Evolutionary conservation across 2,888 invertebrate genomes (phyloP).

Genomic region (Crepidodera aurea): DNA sequence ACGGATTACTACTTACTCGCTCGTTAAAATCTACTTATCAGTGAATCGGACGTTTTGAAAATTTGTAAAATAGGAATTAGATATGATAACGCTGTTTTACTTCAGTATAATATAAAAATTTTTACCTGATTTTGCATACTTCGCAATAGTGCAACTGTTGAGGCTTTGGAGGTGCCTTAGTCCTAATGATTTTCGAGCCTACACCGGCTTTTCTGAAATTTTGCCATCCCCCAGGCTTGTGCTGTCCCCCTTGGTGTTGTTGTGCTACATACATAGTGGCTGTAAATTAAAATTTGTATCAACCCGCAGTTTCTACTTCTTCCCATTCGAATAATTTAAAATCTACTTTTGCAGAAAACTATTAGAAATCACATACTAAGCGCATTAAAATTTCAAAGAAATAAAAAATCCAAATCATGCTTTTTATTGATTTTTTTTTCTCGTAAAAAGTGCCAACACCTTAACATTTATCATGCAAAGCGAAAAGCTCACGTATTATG

Average conservation of each 20-base stretch:
- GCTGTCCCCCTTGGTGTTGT: conserved; percentile 69
- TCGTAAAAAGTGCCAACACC: conserved; percentile 5
- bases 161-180: conserved; percentile 86
- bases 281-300: conserved; percentile 64
- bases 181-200: conserved; percentile 70
- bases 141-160: conserved; percentile 98
- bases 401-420: too few relatives aligned
- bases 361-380: too few relatives aligned
- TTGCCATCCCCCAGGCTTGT: conserved; percentile 68
- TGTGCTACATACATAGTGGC: conserved; percentile 93
- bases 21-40: too few relatives aligned
- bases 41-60: too few relatives aligned
- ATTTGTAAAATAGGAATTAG: too few relatives aligned
- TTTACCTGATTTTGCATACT: conserved; percentile 94
- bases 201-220: conserved; percentile 67
- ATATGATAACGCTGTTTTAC: too few relatives aligned
- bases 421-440: too few relatives aligned
- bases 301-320: too few relatives aligned
- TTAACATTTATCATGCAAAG: conserved; percentile 2
- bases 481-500: not conserved
- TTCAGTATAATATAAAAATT: too few relatives aligned
- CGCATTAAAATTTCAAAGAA: not conserved
- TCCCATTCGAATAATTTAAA: too few relatives aligned
- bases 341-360: not conserved
- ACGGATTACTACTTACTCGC: too few relatives aligned